Conservation (phyloP, 2,113 vertebrate genomes). For the Marmota flaviventris region DNA sequence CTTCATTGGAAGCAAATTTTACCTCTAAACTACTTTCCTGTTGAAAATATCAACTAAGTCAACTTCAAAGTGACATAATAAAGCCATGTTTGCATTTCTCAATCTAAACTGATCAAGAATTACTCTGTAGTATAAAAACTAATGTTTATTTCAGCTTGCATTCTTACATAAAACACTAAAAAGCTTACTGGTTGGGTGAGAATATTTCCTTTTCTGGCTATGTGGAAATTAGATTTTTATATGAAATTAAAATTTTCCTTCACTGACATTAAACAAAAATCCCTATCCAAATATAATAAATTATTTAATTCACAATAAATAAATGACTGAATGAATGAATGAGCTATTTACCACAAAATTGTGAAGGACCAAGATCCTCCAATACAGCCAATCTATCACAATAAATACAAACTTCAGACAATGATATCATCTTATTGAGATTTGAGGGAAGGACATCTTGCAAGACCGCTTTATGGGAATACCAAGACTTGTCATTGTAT, state of each 20-base stretch:
- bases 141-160: slow-evolving; percentile 24
- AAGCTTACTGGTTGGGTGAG: background rate
- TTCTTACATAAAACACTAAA: slow-evolving; percentile 39
- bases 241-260: slow-evolving; percentile 51
- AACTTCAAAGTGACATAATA: slow-evolving; percentile 39
- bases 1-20: slow-evolving; percentile 42
- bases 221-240: slow-evolving; percentile 26
- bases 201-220: slow-evolving; percentile 60
- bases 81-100: slow-evolving; percentile 6
- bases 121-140: slow-evolving; percentile 50
- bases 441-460: slow-evolving; percentile 49
- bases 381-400: background rate
- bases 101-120: slow-evolving; percentile 39
- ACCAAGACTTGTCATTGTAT: slow-evolving; percentile 3
- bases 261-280: slow-evolving; percentile 42
- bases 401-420: slow-evolving; percentile 47
- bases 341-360: slow-evolving; percentile 1
- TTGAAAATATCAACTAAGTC: slow-evolving; percentile 48
- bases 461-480: slow-evolving; percentile 43
- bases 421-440: slow-evolving; percentile 46
- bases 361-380: slow-evolving; percentile 35
- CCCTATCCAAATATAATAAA: slow-evolving; percentile 2
- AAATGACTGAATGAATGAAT: slow-evolving; percentile 17
- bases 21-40: slow-evolving; percentile 9
- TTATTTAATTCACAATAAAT: background rate